Conservation (phyloP, 2,888 invertebrate species). For the Argyresthia goedartella region DNA sequence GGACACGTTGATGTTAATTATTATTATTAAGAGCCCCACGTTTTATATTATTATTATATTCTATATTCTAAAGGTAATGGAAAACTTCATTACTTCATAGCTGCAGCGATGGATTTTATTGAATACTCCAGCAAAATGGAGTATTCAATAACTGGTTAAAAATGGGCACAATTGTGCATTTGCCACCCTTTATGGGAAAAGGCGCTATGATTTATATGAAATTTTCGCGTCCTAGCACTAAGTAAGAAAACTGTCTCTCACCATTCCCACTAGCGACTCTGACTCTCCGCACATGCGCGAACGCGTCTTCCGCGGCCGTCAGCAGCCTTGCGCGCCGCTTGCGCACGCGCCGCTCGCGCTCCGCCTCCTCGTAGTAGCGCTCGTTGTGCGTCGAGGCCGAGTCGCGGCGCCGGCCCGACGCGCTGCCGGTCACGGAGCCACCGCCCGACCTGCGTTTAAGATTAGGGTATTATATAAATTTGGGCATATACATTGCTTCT, state of each 20-base stretch:
- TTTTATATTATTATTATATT: too few relatives aligned
- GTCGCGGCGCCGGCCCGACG: constrained; percentile 86
- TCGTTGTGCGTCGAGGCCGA: constrained; percentile 96
- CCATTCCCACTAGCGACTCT: constrained; percentile 24
- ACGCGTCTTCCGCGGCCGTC: constrained; percentile 97
- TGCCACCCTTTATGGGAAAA: too few relatives aligned
- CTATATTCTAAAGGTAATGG: too few relatives aligned
- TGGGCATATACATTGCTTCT: too few relatives aligned
- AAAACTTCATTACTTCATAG: too few relatives aligned
- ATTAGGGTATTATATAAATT: neutral
- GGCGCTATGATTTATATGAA: too few relatives aligned
- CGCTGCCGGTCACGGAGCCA: constrained; percentile 55
- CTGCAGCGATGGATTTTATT: too few relatives aligned
- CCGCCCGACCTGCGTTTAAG: constrained; percentile 26
- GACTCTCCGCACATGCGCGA: constrained; percentile 94
- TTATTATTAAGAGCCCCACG: too few relatives aligned
- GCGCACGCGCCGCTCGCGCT: constrained; percentile 92
- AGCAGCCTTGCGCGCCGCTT: constrained; percentile 92
- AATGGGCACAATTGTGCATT: too few relatives aligned
- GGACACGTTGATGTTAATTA: too few relatives aligned
- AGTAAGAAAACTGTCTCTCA: neutral
- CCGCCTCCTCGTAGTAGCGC: constrained; percentile 97
- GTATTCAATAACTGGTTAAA: too few relatives aligned
- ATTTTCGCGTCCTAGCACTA: constrained; percentile 83
- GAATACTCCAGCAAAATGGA: too few relatives aligned